Conservation (phyloP, 2,888 invertebrate species). For the Mimas tiliae region DNA sequence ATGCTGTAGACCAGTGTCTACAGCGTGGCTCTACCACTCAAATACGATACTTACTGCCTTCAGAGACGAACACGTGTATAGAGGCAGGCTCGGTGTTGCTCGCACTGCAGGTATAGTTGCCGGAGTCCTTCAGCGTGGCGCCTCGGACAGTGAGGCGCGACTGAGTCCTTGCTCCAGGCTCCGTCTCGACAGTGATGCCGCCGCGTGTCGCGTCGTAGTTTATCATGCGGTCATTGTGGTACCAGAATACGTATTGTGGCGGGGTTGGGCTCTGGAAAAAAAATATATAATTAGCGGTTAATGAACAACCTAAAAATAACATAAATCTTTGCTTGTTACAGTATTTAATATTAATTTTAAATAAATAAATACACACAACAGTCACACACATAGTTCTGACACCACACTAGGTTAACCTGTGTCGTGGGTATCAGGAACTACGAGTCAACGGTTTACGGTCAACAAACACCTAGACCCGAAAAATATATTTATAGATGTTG, state of each 20-base stretch:
- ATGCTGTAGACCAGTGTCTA: too few species aligned
- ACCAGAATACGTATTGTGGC: conserved; percentile 98
- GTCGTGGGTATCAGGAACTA: too few species aligned
- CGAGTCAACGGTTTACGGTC: too few species aligned
- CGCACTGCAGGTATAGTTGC: conserved; percentile 96
- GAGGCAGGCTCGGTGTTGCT: conserved; percentile 95
- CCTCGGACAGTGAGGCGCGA: conserved; percentile 93
- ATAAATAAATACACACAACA: too few species aligned
- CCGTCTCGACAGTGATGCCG: conserved; percentile 94
- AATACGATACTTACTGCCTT: conserved; percentile 86
- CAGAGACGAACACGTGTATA: conserved; percentile 95
- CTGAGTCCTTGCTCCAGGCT: conserved; percentile 93
- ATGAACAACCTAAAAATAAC: background rate
- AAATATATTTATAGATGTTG: too few species aligned
- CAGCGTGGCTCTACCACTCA: too few species aligned
- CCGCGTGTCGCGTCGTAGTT: conserved; percentile 94
- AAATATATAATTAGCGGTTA: background rate
- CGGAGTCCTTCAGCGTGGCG: conserved; percentile 94
- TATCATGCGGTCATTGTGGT: conserved; percentile 97
- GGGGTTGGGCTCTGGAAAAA: conserved; percentile 93
- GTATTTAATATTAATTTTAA: too few species aligned
- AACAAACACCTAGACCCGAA: too few species aligned
- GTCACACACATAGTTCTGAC: too few species aligned
- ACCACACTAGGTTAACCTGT: too few species aligned
- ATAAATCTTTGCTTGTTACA: too few species aligned